Conservation (phyloP, 2,797 vertebrate genomes). For the Hydrocynus forskahlii region DNA sequence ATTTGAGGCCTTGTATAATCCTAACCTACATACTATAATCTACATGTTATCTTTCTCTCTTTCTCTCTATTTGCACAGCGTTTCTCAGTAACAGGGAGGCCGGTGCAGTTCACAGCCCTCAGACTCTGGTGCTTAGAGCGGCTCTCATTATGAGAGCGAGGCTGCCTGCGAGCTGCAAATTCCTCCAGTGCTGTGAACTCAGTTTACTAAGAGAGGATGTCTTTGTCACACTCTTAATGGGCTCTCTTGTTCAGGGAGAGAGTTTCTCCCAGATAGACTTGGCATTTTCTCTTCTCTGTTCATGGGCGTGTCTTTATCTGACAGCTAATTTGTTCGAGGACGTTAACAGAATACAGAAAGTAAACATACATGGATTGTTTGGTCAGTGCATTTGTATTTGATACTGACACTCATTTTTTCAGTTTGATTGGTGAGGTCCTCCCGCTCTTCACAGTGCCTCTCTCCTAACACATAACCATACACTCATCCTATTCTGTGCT, state of each 20-base stretch:
- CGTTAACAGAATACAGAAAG: background rate
- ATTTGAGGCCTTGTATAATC: too few relatives aligned
- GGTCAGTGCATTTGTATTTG: background rate
- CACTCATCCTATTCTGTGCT: background rate
- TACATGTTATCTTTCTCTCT: too few relatives aligned
- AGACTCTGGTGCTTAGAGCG: constrained; percentile 14
- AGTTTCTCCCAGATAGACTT: background rate
- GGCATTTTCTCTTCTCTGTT: constrained; percentile 18
- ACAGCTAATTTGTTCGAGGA: background rate
- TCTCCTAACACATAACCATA: background rate
- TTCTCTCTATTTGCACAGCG: background rate
- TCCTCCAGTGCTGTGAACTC: constrained; percentile 16
- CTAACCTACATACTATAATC: too few relatives aligned
- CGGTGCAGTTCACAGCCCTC: constrained; percentile 22
- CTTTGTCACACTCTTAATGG: constrained; percentile 41
- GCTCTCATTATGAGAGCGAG: constrained; percentile 21
- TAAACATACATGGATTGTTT: constrained; percentile 5
- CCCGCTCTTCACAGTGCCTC: background rate
- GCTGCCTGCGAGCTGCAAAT: constrained; percentile 3
- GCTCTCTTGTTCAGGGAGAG: constrained; percentile 13
- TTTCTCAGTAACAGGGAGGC: constrained; percentile 10
- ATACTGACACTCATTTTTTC: background rate
- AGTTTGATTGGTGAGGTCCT: background rate
- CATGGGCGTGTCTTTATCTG: constrained; percentile 16
- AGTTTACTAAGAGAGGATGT: constrained; percentile 11